Evolutionary conservation across 2,113 vertebrate genomes (phyloP).

Genomic region (Corydoras maculifer): DNA sequence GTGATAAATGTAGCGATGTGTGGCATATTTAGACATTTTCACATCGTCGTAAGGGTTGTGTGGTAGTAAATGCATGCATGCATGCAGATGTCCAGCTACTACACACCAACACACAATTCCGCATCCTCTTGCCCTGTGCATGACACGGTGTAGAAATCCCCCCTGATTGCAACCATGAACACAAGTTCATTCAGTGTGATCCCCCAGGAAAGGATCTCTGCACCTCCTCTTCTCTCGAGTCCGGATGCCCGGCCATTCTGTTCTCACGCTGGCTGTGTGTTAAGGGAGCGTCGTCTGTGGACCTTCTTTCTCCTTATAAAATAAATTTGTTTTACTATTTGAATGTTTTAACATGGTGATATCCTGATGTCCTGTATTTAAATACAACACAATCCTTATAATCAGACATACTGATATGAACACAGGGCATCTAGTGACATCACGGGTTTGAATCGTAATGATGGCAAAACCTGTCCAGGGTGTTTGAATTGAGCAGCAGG

Average conservation of each 20-base stretch:
- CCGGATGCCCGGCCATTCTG: slow-evolving; percentile 42
- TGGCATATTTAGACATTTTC: slow-evolving; percentile 1
- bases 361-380: no score
- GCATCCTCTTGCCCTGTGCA: slow-evolving; percentile 37
- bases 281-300: background rate
- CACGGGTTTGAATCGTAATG: no score
- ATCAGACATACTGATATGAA: no score
- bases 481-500: no score
- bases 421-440: no score
- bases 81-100: slow-evolving; percentile 16
- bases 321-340: no score
- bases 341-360: no score
- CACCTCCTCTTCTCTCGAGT: slow-evolving; percentile 44
- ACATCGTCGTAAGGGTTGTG: background rate
- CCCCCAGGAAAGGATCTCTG: slow-evolving; percentile 50
- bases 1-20: slow-evolving; percentile 17
- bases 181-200: slow-evolving; percentile 47
- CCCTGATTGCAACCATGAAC: slow-evolving; percentile 49
- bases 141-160: slow-evolving; percentile 53
- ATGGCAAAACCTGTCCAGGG: no score
- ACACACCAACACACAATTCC: slow-evolving; percentile 24
- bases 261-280: slow-evolving; percentile 61
- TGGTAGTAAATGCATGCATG: slow-evolving; percentile 15
- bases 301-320: background rate
- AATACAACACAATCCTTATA: no score